Percentiles rank a stretch among this genome's conserved stretches.
Conservation (phyloP, 2,797 vertebrate species). For the Macrochelys suwanniensis region DNA sequence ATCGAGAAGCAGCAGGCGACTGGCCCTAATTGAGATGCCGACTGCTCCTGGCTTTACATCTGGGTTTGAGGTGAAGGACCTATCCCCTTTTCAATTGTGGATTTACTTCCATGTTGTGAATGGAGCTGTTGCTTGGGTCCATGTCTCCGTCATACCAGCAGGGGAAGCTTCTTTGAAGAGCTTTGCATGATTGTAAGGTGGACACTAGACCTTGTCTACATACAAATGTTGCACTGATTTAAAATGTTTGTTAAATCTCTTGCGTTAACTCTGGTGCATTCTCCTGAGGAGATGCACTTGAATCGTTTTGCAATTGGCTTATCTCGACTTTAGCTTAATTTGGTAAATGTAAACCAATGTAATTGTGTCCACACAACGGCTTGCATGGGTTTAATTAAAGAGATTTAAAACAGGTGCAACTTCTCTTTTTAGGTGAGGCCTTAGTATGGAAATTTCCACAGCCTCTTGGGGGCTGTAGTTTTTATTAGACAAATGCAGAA, state of each 20-base stretch:
- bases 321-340: neutral
- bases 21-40: neutral
- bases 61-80: neutral
- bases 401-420: neutral
- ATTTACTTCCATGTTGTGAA: neutral
- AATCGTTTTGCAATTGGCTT: neutral
- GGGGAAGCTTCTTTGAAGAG: neutral
- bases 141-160: neutral
- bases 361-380: neutral
- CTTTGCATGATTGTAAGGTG: neutral
- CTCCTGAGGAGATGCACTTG: neutral
- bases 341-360: neutral
- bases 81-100: neutral
- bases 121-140: neutral
- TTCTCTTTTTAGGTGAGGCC: neutral
- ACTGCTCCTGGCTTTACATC: neutral
- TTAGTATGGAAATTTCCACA: neutral
- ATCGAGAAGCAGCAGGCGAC: neutral
- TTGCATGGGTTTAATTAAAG: neutral
- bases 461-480: neutral
- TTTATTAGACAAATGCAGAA: rapidly evolving
- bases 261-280: neutral
- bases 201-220: neutral
- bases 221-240: neutral
- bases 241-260: neutral